Base-by-base conservation (phyloP, 2,888 invertebrate genomes). In the Apoderus coryli region DNA sequence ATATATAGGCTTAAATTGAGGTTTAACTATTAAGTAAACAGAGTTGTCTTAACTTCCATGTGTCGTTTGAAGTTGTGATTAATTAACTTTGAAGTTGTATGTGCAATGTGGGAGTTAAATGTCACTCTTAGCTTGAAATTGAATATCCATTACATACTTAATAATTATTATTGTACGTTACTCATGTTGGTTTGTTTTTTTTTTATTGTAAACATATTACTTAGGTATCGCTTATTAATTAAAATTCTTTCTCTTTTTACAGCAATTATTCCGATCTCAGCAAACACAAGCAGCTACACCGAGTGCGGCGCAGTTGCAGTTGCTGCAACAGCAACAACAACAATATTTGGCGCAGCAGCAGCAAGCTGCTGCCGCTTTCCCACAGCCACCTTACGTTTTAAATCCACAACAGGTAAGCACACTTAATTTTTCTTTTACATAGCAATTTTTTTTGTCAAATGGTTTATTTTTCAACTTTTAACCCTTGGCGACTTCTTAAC, bases 261-360 rank as follows among this genome's bases (percentile, higher is more conserved):
- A 86, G 86, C 84, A 85, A 77, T 62, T 88, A 50, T 85, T 86
- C 63, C 76, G 86, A 56, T 82, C 82, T 58, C 86, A 86, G 59
- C 81, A 76, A 52, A 74, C 77, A 50, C 67, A 77, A 54, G 67
- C 81, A 55, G 63, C 72, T 57, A 64, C 77, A 64, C 63, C 74
- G 60, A 59, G 69, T 32, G 72, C 75, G 32, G 72, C 75, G 32
- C 72, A 71, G 34, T 72, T 82, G 40, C 74, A 73, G 47, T 72
- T 76, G 44, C 72, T 79, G 50, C 80, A 75, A 34, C 52, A 52
- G 26, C 74, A 82, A 47, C 84, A 84, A 56, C 84, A 84, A 56
- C 84, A 86, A 52, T 81, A 81, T 50, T 57, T 73, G 36, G 39
- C 72, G 25, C 69, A 70, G 34, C 75, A 75, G 47, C 73, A 77